Percentiles rank a stretch among this genome's conserved stretches.
Conservation (phyloP, 2,113 vertebrate genomes). For the Leiothrix lutea region DNA sequence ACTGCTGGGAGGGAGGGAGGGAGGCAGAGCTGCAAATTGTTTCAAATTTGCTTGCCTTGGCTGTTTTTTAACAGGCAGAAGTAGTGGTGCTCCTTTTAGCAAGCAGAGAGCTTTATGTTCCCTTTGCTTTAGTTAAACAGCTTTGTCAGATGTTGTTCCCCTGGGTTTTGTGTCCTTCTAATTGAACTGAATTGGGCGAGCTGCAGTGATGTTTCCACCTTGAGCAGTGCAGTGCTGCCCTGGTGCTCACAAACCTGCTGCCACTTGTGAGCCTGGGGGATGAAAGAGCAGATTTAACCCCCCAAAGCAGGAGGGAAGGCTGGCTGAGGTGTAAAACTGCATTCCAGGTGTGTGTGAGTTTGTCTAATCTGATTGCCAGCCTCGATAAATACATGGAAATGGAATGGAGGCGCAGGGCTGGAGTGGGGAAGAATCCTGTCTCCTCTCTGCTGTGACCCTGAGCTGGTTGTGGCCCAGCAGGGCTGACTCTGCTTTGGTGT, state of each 20-base stretch:
- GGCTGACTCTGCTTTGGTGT: neutral
- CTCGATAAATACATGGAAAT: accelerated
- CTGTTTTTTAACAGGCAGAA: neutral
- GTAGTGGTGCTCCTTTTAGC: neutral
- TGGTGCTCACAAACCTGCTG: neutral
- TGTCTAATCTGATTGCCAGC: neutral
- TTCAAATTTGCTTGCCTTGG: slow-evolving; percentile 23
- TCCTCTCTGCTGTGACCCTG: accelerated
- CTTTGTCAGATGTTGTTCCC: neutral
- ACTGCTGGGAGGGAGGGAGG: neutral
- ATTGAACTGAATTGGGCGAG: neutral
- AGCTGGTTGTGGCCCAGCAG: accelerated
- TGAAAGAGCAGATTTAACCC: accelerated
- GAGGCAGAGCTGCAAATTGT: neutral
- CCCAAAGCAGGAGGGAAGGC: neutral
- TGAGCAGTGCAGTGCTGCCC: accelerated
- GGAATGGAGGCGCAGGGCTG: neutral
- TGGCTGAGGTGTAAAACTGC: neutral
- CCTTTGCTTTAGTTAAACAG: neutral
- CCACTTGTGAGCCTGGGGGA: neutral
- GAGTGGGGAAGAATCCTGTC: neutral
- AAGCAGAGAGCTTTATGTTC: neutral
- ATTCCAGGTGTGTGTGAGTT: neutral
- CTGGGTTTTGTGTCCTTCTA: neutral
- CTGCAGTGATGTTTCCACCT: neutral